Percentiles rank a stretch among this genome's conserved stretches.
Evolutionary conservation across 2,113 vertebrate genomes (phyloP).

Genomic region (Lampris megalopsis): DNA sequence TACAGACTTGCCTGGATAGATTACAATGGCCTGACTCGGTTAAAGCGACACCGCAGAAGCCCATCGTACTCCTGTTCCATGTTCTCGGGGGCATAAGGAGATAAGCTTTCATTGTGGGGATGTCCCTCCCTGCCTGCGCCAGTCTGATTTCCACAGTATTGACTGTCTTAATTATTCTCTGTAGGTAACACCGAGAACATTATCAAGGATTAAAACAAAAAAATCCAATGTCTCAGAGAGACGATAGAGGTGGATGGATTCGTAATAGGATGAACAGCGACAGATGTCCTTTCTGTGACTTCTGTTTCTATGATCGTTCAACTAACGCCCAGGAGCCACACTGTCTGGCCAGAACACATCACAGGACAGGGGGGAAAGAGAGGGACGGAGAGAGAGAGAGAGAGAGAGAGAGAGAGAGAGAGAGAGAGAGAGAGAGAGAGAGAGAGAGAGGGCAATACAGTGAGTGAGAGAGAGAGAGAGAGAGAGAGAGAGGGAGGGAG

Average conservation of each 20-base stretch:
- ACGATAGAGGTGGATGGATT: constrained; percentile 39
- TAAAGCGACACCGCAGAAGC: constrained; percentile 13
- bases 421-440: neutral
- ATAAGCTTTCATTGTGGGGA: constrained; percentile 37
- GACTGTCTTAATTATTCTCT: constrained; percentile 31
- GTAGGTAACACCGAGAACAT: constrained; percentile 10
- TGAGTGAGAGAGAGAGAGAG: too few relatives aligned
- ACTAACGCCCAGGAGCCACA: constrained; percentile 79
- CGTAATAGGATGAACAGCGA: constrained; percentile 70
- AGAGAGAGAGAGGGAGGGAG: constrained; percentile 4
- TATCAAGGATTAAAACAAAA: constrained; percentile 5
- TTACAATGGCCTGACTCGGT: neutral
- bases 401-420: constrained; percentile 9
- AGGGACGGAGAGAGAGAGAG: constrained; percentile 15
- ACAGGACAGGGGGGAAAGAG: constrained; percentile 66
- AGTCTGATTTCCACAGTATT: constrained; percentile 6
- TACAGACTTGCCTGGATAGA: neutral
- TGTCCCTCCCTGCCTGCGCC: constrained; percentile 13
- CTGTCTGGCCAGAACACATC: constrained; percentile 82
- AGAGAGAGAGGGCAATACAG: too few relatives aligned
- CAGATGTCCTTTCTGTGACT: constrained; percentile 74
- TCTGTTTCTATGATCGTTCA: constrained; percentile 76
- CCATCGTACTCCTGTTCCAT: constrained; percentile 20
- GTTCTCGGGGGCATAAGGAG: constrained; percentile 7
- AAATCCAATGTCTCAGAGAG: constrained; percentile 18